Conservation (phyloP, 2,888 invertebrate genomes). For the Andrena dorsata region DNA sequence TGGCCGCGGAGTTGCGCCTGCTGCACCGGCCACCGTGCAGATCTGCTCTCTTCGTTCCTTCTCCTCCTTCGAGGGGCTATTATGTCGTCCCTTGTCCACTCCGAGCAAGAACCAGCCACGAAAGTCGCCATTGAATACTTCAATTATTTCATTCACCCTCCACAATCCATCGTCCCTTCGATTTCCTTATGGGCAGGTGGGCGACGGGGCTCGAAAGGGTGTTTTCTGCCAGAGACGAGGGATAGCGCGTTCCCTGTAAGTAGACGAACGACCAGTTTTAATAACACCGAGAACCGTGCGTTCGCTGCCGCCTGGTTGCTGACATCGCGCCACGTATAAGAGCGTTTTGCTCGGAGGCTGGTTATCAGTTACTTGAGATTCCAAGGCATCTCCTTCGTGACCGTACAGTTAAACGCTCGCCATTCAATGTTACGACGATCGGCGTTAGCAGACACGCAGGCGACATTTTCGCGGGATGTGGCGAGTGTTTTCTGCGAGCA, state of each 20-base stretch:
- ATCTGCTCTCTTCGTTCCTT: conserved; percentile 39
- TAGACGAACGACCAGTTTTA: conserved; percentile 43
- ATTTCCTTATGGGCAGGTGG: conserved; percentile 21
- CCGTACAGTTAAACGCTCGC: conserved; percentile 53
- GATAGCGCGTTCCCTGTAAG: conserved; percentile 26
- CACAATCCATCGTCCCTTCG: neutral
- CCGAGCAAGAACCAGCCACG: neutral
- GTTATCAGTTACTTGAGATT: conserved; percentile 58
- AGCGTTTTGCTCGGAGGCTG: conserved; percentile 40
- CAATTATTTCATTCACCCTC: conserved; percentile 26
- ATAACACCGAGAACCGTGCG: conserved; percentile 43
- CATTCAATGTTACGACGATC: conserved; percentile 52
- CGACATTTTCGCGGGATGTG: conserved; percentile 53
- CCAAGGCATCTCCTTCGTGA: conserved; percentile 59
- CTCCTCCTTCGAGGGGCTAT: conserved; percentile 33
- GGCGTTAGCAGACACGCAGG: conserved; percentile 45
- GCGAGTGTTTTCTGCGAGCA: conserved; percentile 37
- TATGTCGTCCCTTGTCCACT: conserved; percentile 14
- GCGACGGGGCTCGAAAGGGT: conserved; percentile 17
- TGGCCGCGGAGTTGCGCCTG: conserved; percentile 48
- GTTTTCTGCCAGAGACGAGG: conserved; percentile 6
- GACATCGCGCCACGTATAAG: conserved; percentile 25
- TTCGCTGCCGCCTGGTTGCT: neutral
- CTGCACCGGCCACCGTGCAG: conserved; percentile 42
- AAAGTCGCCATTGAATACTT: conserved; percentile 29